phyloP scores from a whole-genome alignment of 2,888 invertebrate genomes.

The Hydriomena furcata region DNA sequence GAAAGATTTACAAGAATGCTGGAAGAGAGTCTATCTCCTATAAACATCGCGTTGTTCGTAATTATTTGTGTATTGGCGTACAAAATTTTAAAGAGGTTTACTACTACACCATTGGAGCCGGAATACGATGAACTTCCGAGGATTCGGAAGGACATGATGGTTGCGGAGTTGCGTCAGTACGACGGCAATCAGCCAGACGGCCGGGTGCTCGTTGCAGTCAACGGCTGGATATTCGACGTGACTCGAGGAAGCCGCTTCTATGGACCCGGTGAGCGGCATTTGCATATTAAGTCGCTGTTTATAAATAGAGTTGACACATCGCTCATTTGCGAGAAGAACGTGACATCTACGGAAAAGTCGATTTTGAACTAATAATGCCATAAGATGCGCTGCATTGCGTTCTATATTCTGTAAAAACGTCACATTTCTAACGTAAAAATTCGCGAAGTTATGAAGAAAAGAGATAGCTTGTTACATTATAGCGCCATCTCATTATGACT shows the following conservation, averaged over 20 bases:
- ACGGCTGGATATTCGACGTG: slow-evolving; percentile 97
- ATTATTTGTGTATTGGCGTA: slow-evolving; percentile 86
- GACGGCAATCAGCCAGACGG: slow-evolving; percentile 95
- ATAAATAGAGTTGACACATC: slow-evolving; percentile 69
- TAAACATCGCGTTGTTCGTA: slow-evolving; percentile 86
- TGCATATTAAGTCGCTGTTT: slow-evolving; percentile 46
- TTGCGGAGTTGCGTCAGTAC: slow-evolving; percentile 92
- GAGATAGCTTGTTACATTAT: too few species aligned
- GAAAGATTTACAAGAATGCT: slow-evolving; percentile 23
- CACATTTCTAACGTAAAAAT: too few species aligned
- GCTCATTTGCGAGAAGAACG: too few species aligned
- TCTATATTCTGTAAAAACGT: too few species aligned
- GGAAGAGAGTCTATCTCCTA: slow-evolving; percentile 80
- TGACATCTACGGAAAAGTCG: too few species aligned
- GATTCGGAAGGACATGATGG: slow-evolving; percentile 94
- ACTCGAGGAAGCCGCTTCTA: slow-evolving; percentile 95
- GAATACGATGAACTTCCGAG: slow-evolving; percentile 84
- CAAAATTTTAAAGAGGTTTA: slow-evolving; percentile 84
- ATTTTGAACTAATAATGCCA: too few species aligned
- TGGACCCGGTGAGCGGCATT: slow-evolving; percentile 92
- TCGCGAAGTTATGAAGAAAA: too few species aligned
- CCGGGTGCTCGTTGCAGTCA: slow-evolving; percentile 95
- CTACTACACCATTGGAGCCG: slow-evolving; percentile 50
- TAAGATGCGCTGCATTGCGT: too few species aligned
- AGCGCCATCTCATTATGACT: too few species aligned